phyloP scores from a whole-genome alignment of 2,888 invertebrate species.

The Sturmia bella region DNA sequence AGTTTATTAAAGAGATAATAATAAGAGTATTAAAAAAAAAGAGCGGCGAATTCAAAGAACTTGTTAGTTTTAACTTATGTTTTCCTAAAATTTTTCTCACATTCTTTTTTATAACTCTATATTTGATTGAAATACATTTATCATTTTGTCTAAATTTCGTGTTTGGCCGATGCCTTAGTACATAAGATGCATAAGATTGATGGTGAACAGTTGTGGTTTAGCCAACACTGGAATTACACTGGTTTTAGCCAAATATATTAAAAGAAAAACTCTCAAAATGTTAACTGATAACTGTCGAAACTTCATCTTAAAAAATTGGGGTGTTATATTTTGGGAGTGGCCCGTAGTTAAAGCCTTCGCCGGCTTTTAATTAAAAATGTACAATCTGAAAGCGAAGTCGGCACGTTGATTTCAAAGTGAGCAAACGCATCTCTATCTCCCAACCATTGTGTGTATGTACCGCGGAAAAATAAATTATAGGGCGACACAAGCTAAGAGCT shows the following conservation, averaged over 20 bases:
- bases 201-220: conserved; percentile 73
- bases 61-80: background rate
- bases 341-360: conserved; percentile 54
- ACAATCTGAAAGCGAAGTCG: conserved; percentile 48
- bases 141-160: conserved; percentile 40
- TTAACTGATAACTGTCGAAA: conserved; percentile 72
- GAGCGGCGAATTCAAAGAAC: background rate
- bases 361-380: conserved; percentile 71
- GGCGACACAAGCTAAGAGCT: conserved; percentile 6
- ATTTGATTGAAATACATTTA: conserved; percentile 32
- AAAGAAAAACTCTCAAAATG: conserved; percentile 52
- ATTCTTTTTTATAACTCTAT: conserved; percentile 19
- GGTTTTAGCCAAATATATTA: conserved; percentile 24
- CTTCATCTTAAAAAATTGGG: conserved; percentile 67
- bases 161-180: conserved; percentile 11
- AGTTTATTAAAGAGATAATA: background rate
- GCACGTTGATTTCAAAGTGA: conserved; percentile 39
- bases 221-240: conserved; percentile 80
- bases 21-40: conserved; percentile 1
- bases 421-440: conserved; percentile 44
- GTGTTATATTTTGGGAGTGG: conserved; percentile 62
- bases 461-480: conserved; percentile 72
- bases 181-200: conserved; percentile 79
- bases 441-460: conserved; percentile 69
- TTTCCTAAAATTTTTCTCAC: conserved; percentile 58